These are phyloP conservation scores for Parambassis ranga DNA, from an alignment of 2,797 vertebrate genomes.

Conservation along the genomic window DNA sequence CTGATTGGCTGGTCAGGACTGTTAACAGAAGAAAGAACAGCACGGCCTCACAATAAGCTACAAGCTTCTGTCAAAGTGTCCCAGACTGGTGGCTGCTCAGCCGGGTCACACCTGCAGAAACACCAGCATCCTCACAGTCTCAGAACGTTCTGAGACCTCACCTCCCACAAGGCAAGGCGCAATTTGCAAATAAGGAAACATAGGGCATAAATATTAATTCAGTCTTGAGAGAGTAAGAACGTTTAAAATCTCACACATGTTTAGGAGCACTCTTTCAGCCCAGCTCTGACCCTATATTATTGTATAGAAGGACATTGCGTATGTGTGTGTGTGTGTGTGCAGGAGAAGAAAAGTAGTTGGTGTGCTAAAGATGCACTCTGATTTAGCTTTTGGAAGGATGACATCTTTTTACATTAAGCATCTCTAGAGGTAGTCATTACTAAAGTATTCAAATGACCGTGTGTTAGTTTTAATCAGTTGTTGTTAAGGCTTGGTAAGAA, in stretches of 20 bases:
- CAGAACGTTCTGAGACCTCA: neutral
- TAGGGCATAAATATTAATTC: neutral
- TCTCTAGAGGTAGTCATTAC: slow-evolving; percentile 78
- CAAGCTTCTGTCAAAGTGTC: neutral
- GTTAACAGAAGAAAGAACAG: slow-evolving; percentile 55
- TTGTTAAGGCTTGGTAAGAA: slow-evolving; percentile 58
- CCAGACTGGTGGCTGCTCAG: slow-evolving; percentile 65
- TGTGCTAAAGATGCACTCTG: slow-evolving; percentile 25
- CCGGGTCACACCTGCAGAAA: slow-evolving; percentile 16
- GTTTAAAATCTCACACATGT: neutral
- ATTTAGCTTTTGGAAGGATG: slow-evolving; percentile 24
- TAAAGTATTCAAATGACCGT: slow-evolving; percentile 56
- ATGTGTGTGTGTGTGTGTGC: slow-evolving; percentile 7
- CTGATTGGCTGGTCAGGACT: slow-evolving; percentile 82
- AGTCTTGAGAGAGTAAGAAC: neutral
- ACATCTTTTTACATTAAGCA: slow-evolving; percentile 43
- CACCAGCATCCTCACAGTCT: neutral
- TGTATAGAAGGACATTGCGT: neutral
- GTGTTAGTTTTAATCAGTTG: slow-evolving; percentile 37
- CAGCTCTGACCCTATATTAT: slow-evolving; percentile 11
- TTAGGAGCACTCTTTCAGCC: neutral
- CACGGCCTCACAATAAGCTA: neutral
- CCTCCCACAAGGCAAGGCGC: neutral
- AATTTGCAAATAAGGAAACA: neutral
- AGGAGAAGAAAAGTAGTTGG: slow-evolving; percentile 8